These are phyloP conservation scores for Hippocampus guttulatus DNA, from an alignment of 2,113 vertebrate species.

Conservation along the genomic window DNA sequence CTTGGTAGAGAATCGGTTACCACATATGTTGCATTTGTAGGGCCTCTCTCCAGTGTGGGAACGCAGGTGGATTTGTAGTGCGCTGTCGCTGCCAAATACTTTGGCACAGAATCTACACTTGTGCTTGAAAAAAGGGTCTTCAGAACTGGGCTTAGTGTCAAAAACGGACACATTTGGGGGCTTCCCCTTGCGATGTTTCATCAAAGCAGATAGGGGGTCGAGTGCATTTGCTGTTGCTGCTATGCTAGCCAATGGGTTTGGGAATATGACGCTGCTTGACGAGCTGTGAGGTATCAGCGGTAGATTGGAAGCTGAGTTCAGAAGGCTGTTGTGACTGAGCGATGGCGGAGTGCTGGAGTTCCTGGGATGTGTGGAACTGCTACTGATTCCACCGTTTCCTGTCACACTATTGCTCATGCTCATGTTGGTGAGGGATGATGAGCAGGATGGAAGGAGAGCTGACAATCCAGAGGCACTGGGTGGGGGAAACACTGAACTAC, in stretches of 20 bases:
- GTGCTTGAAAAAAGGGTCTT: slow-evolving; percentile 99
- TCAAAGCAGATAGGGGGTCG: slow-evolving; percentile 93
- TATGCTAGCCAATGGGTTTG: slow-evolving; percentile 95
- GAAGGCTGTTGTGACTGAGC: slow-evolving; percentile 79
- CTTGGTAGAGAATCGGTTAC: slow-evolving; percentile 98
- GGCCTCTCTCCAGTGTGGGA: slow-evolving; percentile 97
- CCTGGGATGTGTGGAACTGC: slow-evolving; percentile 74
- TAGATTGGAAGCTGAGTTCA: slow-evolving; percentile 83
- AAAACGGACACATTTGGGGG: slow-evolving; percentile 96
- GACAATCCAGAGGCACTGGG: slow-evolving; percentile 68
- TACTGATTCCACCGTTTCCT: slow-evolving; percentile 56
- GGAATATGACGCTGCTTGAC: slow-evolving; percentile 94
- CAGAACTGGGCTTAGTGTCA: slow-evolving; percentile 91
- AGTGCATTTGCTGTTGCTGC: slow-evolving; percentile 95
- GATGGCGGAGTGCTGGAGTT: slow-evolving; percentile 80
- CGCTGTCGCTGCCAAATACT: slow-evolving; percentile 98
- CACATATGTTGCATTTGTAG: slow-evolving; percentile 98
- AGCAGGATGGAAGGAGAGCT: slow-evolving; percentile 70
- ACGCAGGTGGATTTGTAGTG: slow-evolving; percentile 96
- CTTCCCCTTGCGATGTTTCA: slow-evolving; percentile 98
- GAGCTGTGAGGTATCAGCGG: slow-evolving; percentile 96
- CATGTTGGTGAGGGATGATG: slow-evolving; percentile 66
- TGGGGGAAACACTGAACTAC: slow-evolving; percentile 67
- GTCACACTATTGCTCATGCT: slow-evolving; percentile 56
- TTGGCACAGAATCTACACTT: slow-evolving; percentile 99